phyloP scores from a whole-genome alignment of 2,113 vertebrate species.

The Thymallus thymallus region DNA sequence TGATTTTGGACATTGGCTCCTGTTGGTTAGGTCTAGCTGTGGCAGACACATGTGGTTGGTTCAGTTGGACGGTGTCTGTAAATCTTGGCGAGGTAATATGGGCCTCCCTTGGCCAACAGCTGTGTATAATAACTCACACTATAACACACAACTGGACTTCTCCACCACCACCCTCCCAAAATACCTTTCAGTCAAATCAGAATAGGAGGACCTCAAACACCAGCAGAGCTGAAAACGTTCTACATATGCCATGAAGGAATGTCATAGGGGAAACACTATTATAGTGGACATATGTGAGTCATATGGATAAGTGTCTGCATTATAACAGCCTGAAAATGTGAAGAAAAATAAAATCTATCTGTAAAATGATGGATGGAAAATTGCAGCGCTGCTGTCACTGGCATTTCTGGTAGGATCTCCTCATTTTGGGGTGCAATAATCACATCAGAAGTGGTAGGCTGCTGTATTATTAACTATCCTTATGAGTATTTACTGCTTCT shows the following conservation, averaged over 20 bases:
- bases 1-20: background rate
- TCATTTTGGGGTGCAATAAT: background rate
- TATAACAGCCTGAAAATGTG: background rate
- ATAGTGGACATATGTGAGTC: background rate
- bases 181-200: background rate
- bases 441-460: background rate
- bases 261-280: background rate
- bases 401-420: background rate
- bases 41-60: background rate
- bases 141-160: background rate
- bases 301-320: background rate
- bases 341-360: too few species aligned
- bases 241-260: background rate
- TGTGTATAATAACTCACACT: background rate
- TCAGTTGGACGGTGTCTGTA: background rate
- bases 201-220: background rate
- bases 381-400: background rate
- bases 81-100: background rate
- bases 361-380: background rate
- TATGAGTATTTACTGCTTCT: background rate
- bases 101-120: background rate
- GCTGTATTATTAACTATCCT: background rate
- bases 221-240: background rate
- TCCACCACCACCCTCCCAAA: conserved; percentile 1
- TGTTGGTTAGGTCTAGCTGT: background rate